Conservation (phyloP, 1,140 invertebrate species). For the Papilio machaon region DNA sequence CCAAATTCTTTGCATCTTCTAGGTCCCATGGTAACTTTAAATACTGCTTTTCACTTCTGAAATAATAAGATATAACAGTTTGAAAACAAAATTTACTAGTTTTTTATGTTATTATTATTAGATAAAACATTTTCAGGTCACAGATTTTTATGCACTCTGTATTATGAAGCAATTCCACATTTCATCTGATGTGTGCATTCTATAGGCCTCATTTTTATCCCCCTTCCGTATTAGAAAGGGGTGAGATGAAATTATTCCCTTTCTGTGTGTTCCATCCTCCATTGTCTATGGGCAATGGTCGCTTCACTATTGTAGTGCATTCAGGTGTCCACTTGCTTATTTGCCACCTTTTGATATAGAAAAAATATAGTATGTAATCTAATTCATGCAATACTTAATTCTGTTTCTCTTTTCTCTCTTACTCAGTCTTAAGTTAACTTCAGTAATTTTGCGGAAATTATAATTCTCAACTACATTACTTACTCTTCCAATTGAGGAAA, state of each 20-base stretch:
- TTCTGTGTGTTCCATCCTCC: too few relatives aligned
- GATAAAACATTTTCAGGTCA: background rate
- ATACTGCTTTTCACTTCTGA: conserved; percentile 93
- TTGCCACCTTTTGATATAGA: too few relatives aligned
- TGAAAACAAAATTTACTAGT: background rate
- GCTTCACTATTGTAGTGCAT: too few relatives aligned
- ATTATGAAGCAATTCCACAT: too few relatives aligned
- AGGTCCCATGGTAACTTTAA: conserved; percentile 96
- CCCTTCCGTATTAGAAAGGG: too few relatives aligned
- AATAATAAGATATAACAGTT: conserved; percentile 70
- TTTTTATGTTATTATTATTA: background rate
- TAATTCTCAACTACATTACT: conserved; percentile 86
- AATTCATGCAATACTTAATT: background rate
- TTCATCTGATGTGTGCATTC: too few relatives aligned
- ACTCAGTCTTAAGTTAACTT: background rate
- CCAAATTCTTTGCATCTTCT: conserved; percentile 98
- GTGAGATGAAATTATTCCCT: too few relatives aligned
- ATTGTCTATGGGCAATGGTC: too few relatives aligned
- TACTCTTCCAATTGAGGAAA: conserved; percentile 93
- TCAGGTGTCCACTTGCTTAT: too few relatives aligned
- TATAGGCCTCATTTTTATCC: too few relatives aligned
- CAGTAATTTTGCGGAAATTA: conserved; percentile 17
- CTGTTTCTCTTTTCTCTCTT: background rate
- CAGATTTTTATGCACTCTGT: background rate
- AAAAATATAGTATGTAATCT: too few relatives aligned